Evolutionary conservation across 2,797 vertebrate species (phyloP).

Genomic region (Chelidonichthys spinosus): DNA sequence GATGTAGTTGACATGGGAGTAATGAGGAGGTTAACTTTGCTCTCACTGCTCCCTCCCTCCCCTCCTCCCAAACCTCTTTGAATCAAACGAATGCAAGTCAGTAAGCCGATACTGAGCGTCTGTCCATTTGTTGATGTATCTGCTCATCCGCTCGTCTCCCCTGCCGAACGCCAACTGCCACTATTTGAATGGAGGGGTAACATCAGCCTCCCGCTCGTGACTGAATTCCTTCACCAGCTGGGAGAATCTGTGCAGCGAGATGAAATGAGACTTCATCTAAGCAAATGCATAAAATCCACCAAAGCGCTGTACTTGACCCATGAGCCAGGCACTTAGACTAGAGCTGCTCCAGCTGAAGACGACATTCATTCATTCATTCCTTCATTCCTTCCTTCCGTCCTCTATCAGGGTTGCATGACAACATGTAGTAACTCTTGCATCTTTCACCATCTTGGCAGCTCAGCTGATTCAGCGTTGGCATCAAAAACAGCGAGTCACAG

Average conservation of each 20-base stretch:
- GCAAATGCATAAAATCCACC: conserved; percentile 22
- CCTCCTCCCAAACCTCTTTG: conserved; percentile 12
- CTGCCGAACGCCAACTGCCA: conserved; percentile 30
- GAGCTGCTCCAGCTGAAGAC: conserved; percentile 8
- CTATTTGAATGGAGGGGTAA: conserved; percentile 35
- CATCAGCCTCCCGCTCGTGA: conserved; percentile 31
- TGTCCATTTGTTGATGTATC: conserved; percentile 41
- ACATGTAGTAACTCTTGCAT: background rate
- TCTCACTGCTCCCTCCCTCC: conserved; percentile 10
- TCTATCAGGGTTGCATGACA: background rate
- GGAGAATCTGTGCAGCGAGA: conserved; percentile 17
- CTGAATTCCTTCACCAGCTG: conserved; percentile 23
- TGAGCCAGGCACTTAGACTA: conserved; percentile 36
- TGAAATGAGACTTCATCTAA: conserved; percentile 28
- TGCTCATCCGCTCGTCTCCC: conserved; percentile 8
- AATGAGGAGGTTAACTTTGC: conserved; percentile 64
- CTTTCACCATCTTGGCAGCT: conserved; percentile 15
- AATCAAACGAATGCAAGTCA: conserved; percentile 36
- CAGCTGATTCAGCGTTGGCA: conserved; percentile 11
- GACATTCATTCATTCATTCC: background rate
- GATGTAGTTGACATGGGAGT: conserved; percentile 57
- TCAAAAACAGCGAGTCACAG: conserved; percentile 23
- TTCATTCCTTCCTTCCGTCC: background rate
- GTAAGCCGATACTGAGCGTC: background rate
- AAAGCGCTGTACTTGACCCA: conserved; percentile 26